Evolutionary conservation across 2,888 invertebrate genomes (phyloP), one percentile per base, ranked within the genome.

Genomic region (Eumacrocentrus americanus): DNA sequence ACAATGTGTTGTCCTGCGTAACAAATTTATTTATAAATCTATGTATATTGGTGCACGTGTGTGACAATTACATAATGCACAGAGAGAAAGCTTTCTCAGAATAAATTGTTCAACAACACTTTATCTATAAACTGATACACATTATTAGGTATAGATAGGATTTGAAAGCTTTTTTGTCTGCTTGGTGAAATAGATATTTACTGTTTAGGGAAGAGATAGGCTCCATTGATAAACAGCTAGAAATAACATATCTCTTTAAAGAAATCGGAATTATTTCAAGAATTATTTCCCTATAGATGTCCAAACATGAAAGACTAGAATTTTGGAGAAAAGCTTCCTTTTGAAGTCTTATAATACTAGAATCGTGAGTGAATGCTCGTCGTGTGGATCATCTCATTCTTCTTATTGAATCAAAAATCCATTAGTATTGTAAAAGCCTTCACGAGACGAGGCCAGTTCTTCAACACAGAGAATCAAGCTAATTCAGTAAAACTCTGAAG

Each of bases 51-150:
- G n/a, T 23, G 35, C 44, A 20, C 35, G 14, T 18, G 22, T 44
- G 48, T 48, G 48, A 58, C 46, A 53, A 38, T 58, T 53, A 58
- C 52, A 46, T 58, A 58, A 53, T 23, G 44, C 16, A 9, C 23
- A 7, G n/a, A n/a, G 37, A 20, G 38, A 23, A 38, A 38, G 51
- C 51, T 52, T n/a, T n/a, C n/a, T n/a, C n/a, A n/a, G n/a, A n/a
- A n/a, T n/a, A n/a, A n/a, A n/a, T n/a, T n/a, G n/a, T 37, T 38
- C n/a, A 5, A 3, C 16, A 16, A 14, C 4, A 40, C 5, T 16
- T 29, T 29, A 29, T 29, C 29, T n/a, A n/a, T n/a, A n/a, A n/a
- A n/a, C n/a, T n/a, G n/a, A n/a, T n/a, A n/a, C n/a, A n/a, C n/a
- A n/a, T 29, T 29, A 4, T 29, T 29, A 29, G 29, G 29, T 29